A percentile compares a stretch with the other conserved stretches of the same genome.
These are phyloP conservation scores for Oophaga sylvatica DNA, from an alignment of 2,797 vertebrate genomes.

Conservation along the genomic window DNA sequence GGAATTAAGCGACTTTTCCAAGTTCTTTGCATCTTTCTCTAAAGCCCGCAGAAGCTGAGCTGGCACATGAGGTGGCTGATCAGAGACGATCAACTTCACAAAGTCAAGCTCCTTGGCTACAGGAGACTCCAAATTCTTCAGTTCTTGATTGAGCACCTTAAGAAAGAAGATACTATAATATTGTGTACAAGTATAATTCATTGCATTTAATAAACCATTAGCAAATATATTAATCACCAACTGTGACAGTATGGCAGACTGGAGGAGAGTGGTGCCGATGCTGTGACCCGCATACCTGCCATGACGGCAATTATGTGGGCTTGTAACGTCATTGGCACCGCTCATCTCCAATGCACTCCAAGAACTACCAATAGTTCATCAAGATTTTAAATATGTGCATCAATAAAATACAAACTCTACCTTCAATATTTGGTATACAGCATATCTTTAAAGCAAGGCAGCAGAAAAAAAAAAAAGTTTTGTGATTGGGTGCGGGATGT, in stretches of 20 bases:
- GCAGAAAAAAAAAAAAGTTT: too few species aligned
- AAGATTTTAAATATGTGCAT: too few species aligned
- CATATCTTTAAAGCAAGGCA: too few species aligned
- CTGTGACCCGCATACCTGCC: too few species aligned
- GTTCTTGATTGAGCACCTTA: constrained; percentile 82
- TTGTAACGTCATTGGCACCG: too few species aligned
- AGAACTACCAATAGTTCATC: too few species aligned
- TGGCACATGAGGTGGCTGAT: constrained; percentile 82
- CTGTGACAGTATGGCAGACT: background rate
- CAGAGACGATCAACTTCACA: constrained; percentile 77
- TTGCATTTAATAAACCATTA: background rate
- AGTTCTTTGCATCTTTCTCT: constrained; percentile 89
- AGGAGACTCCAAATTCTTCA: constrained; percentile 81
- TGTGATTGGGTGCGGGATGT: too few species aligned
- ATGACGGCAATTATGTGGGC: too few species aligned
- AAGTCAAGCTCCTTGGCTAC: constrained; percentile 81
- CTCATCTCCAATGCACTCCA: too few species aligned
- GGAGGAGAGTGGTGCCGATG: too few species aligned
- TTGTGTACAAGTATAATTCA: background rate
- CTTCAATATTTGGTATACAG: too few species aligned
- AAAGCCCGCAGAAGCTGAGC: constrained; percentile 86
- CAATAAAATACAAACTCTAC: too few species aligned
- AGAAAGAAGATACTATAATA: background rate
- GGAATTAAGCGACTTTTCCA: constrained; percentile 83
- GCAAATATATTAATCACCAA: background rate